These are phyloP conservation scores for Elaeidobius kamerunicus DNA, from an alignment of 2,888 invertebrate genomes.

Conservation along the genomic window DNA sequence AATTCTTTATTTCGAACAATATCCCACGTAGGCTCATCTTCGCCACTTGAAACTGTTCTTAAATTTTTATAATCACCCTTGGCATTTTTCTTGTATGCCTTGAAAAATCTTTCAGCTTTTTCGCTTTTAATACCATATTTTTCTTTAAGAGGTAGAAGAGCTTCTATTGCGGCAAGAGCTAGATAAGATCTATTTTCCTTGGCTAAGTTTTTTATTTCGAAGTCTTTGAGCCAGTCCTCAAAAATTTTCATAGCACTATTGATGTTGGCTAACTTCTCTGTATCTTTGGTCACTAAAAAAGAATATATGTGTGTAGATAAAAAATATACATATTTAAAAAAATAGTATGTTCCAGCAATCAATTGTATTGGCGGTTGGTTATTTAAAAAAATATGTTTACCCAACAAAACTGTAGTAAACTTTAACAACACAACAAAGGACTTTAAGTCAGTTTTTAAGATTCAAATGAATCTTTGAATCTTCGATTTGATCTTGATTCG, in stretches of 20 bases:
- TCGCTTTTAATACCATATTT: conserved; percentile 53
- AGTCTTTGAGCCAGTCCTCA: conserved; percentile 72
- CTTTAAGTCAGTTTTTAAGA: too few species aligned
- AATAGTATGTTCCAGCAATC: too few species aligned
- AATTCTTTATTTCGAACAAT: conserved; percentile 66
- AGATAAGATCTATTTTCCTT: conserved; percentile 70
- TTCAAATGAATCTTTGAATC: too few species aligned
- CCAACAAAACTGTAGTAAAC: too few species aligned
- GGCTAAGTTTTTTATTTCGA: conserved; percentile 63
- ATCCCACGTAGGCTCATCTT: conserved; percentile 67
- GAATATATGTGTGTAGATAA: conserved; percentile 21
- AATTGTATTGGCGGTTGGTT: too few species aligned
- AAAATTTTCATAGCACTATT: conserved; percentile 68
- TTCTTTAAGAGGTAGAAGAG: conserved; percentile 55
- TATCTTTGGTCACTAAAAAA: conserved; percentile 66
- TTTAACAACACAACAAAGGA: too few species aligned
- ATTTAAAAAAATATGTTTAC: too few species aligned
- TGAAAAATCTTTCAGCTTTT: conserved; percentile 55
- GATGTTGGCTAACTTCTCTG: conserved; percentile 70
- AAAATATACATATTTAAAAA: background rate
- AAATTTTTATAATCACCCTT: conserved; percentile 73
- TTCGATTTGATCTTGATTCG: too few species aligned
- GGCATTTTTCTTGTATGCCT: conserved; percentile 59
- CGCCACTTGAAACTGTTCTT: conserved; percentile 58
- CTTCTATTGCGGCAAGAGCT: conserved; percentile 57